Evolutionary conservation across 2,797 vertebrate genomes (phyloP).

Genomic region (Eulemur rubriventer): DNA sequence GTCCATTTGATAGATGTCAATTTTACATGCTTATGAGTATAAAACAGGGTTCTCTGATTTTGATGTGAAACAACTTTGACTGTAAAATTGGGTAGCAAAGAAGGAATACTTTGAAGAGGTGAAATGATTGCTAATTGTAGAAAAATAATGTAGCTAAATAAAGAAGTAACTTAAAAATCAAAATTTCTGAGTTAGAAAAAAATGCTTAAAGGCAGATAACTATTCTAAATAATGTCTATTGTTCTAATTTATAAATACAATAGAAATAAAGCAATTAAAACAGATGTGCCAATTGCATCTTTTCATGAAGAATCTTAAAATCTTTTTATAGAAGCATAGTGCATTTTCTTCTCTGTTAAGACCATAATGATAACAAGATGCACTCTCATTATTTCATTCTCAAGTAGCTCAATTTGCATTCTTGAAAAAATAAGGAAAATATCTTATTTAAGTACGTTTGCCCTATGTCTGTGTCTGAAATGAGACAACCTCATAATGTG

Average conservation of each 20-base stretch:
- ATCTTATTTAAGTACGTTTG: background rate
- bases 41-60: background rate
- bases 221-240: background rate
- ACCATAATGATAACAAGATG: background rate
- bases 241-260: background rate
- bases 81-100: background rate
- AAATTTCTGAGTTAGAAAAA: background rate
- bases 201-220: background rate
- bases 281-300: background rate
- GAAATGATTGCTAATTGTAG: conserved; percentile 59
- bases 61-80: background rate
- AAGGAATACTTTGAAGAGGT: conserved; percentile 20
- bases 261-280: conserved; percentile 19
- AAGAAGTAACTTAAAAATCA: background rate
- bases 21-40: background rate
- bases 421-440: background rate
- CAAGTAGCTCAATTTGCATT: background rate
- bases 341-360: background rate
- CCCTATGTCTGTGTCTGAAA: background rate
- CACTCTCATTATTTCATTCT: background rate
- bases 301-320: conserved; percentile 2
- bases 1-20: conserved; percentile 36
- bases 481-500: background rate
- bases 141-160: background rate
- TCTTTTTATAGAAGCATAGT: background rate